Base-by-base conservation (phyloP, 2,797 vertebrate species). In the Cyclura pinguis region DNA sequence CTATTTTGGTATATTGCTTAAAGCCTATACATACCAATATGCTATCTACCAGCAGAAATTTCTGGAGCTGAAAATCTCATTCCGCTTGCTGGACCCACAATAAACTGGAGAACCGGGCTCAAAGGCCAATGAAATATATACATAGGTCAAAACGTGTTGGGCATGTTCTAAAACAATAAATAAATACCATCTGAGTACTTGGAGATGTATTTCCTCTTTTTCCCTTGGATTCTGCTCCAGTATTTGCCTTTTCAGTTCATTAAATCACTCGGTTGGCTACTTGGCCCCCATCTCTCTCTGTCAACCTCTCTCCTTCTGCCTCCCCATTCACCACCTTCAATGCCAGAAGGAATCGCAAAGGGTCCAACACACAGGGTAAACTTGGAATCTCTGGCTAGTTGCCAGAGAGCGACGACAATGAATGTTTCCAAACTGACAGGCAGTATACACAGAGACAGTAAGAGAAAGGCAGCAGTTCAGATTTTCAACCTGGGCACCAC, bases 361-460 rank as follows among this genome's bases (percentile, higher is more conserved):
- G 92, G 93, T 93, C 92, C 82, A 93, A 90, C 87, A 91, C 92
- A 89, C 12, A 42, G 59, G 94, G 92, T 90, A 93, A 93, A 84
- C 90, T 92, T 91, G 87, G 92, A 92, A 91, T 91, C 93, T 95
- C 92, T 94, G 94, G 89, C 91, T 92, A 0, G 0, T 91, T 87
- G 94, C 95, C 96, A 94, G 72, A 91, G 64, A 47, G 87, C 4
- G 32, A 20, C 8, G 32, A 20, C 93, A 93, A 93, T 94, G 91
- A 95, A 94, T 95, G 94, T 95, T 87, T 80, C 95, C 93, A 96
- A 95, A 95, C 95, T 95, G 95, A 94, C 78, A 85, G 85, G 64
- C n/a, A 90, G 91, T 95, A 27, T 24, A 74, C 69, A 74, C 50
- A 57, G 52, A 80, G 73, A 22, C n/a, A n/a, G 32, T 12, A 90